These are phyloP conservation scores for Merluccius polli DNA, from an alignment of 2,797 vertebrate species.

Conservation along the genomic window DNA sequence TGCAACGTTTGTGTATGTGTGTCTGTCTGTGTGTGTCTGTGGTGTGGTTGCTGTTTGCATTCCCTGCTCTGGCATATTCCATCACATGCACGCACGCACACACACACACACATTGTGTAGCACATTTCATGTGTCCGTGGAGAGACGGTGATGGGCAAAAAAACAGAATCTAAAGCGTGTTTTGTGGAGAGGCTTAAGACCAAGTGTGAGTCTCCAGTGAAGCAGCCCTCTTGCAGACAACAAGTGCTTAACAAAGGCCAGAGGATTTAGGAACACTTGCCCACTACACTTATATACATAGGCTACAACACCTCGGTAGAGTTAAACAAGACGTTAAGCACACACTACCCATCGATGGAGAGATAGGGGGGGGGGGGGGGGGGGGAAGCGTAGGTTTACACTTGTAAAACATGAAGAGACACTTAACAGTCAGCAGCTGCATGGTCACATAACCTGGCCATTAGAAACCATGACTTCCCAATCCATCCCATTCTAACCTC, in stretches of 20 bases:
- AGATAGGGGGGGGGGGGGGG: conserved; percentile 24
- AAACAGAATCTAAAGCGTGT: conserved; percentile 12
- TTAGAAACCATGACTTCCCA: conserved; percentile 31
- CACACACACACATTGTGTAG: conserved; percentile 1
- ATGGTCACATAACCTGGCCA: conserved; percentile 56
- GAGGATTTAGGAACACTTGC: conserved; percentile 53
- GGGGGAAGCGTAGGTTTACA: conserved; percentile 42
- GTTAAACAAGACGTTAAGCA: conserved; percentile 62
- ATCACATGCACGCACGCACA: conserved; percentile 21
- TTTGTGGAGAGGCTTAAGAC: neutral
- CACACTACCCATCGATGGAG: conserved; percentile 48
- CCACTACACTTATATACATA: conserved; percentile 56
- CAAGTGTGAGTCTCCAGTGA: conserved; percentile 14
- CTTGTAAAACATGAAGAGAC: conserved; percentile 57
- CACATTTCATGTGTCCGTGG: conserved; percentile 2
- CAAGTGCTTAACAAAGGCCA: conserved; percentile 56
- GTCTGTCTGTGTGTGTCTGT: conserved; percentile 5
- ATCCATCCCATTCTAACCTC: conserved; percentile 31
- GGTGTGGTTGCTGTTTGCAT: conserved; percentile 25
- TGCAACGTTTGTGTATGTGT: conserved; percentile 13
- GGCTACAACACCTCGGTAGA: conserved; percentile 57
- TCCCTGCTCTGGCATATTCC: conserved; percentile 44
- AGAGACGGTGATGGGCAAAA: conserved; percentile 19
- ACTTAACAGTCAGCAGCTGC: conserved; percentile 70
- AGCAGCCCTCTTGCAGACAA: conserved; percentile 34